Evolutionary conservation across 2,797 vertebrate species (phyloP).

Genomic region (Toxotes lorentzi): DNA sequence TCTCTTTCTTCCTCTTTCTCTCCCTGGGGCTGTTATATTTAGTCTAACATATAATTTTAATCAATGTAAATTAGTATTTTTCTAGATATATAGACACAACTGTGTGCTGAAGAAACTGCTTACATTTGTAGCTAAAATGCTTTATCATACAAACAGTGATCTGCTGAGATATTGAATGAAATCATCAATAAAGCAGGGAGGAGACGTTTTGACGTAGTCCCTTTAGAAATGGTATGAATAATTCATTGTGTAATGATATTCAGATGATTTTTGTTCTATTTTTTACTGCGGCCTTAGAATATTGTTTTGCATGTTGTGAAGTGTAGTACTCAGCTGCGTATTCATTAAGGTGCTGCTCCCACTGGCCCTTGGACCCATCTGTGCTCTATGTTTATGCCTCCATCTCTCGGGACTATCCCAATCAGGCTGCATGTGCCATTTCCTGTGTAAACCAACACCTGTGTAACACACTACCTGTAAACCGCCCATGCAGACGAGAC

Average conservation of each 20-base stretch:
- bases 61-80: slow-evolving; percentile 40
- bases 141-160: slow-evolving; percentile 77
- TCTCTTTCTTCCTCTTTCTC: not conserved
- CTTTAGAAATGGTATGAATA: slow-evolving; percentile 81
- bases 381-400: slow-evolving; percentile 84
- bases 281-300: slow-evolving; percentile 78
- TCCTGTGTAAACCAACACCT: slow-evolving; percentile 86
- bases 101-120: slow-evolving; percentile 67
- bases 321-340: slow-evolving; percentile 86
- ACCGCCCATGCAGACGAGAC: slow-evolving; percentile 78
- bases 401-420: slow-evolving; percentile 79
- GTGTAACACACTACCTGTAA: slow-evolving; percentile 87
- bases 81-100: slow-evolving; percentile 18
- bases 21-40: slow-evolving; percentile 36
- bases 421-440: slow-evolving; percentile 86
- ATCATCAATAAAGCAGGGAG: slow-evolving; percentile 77
- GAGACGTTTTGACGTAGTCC: slow-evolving; percentile 77
- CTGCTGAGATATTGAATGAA: slow-evolving; percentile 78
- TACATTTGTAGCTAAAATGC: slow-evolving; percentile 85
- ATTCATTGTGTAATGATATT: slow-evolving; percentile 83
- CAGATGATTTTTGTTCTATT: slow-evolving; percentile 81
- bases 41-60: slow-evolving; percentile 33
- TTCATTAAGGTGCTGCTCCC: slow-evolving; percentile 88
- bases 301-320: slow-evolving; percentile 86
- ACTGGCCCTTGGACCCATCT: slow-evolving; percentile 86